Conservation (phyloP, 2,888 invertebrate genomes). For the Chymomyza procnemis region DNA sequence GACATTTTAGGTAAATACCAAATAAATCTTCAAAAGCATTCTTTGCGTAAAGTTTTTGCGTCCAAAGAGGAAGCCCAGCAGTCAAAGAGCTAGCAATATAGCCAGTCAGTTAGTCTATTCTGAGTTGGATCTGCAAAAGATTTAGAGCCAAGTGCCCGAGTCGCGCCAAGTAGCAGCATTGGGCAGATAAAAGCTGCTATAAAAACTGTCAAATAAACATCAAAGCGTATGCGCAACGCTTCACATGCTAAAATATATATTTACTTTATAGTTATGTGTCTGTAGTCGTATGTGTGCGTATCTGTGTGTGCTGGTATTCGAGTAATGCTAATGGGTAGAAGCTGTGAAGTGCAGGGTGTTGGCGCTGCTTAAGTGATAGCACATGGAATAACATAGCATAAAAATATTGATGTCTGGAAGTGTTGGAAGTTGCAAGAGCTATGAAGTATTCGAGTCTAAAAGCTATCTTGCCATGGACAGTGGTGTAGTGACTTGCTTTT, state of each 20-base stretch:
- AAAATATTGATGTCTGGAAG: slow-evolving; percentile 64
- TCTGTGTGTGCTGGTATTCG: slow-evolving; percentile 19
- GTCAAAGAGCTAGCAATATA: neutral
- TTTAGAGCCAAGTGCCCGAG: neutral
- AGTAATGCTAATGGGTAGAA: slow-evolving; percentile 36
- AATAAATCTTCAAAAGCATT: slow-evolving; percentile 66
- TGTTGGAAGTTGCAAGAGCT: slow-evolving; percentile 35
- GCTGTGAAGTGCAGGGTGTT: slow-evolving; percentile 36
- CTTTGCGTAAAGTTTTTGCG: slow-evolving; percentile 43
- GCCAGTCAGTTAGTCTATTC: slow-evolving; percentile 5
- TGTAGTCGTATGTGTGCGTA: slow-evolving; percentile 19
- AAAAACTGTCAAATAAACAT: slow-evolving; percentile 76
- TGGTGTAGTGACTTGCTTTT: neutral
- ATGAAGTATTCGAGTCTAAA: neutral
- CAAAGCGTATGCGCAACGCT: slow-evolving; percentile 74
- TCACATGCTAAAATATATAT: slow-evolving; percentile 74
- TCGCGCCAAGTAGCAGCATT: slow-evolving; percentile 38
- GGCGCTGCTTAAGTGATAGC: slow-evolving; percentile 68
- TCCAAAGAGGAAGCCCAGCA: slow-evolving; percentile 36
- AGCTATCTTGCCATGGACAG: neutral
- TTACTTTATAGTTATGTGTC: slow-evolving; percentile 47
- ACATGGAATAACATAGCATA: slow-evolving; percentile 54
- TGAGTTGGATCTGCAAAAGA: neutral
- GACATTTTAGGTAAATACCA: neutral
- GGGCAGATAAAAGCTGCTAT: slow-evolving; percentile 73